Evolutionary conservation across 2,888 invertebrate species (phyloP), one percentile per base, ranked within the genome.

Genomic region (Athalia circularis): DNA sequence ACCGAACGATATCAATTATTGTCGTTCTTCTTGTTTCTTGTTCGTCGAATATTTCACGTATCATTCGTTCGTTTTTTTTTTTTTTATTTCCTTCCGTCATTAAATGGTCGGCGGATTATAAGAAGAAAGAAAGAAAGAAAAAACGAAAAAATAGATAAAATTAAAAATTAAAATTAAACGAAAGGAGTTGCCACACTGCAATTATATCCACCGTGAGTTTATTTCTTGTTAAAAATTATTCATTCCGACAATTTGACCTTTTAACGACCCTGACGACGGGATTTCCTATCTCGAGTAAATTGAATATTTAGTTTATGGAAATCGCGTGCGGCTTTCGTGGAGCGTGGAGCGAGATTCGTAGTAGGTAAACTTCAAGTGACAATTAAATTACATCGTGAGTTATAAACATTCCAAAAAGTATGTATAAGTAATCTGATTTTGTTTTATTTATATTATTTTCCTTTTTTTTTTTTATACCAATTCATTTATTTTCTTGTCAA

Each of bases 401-500:
- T 62, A 8, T 62, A 62, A 62, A 62, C 43, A 11, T 29, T 9
- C 9, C 15, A 62, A 62, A 62, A 29, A 29, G 29, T 62, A 62
- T 62, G 13, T 6, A 43, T 62, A 29, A 9, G 11, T 5, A 13
- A 13, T 3, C n/a, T 59, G 15, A 59, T 59, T 6, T 5, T 13
- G n/a, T 59, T 6, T 61, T 61, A 61, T 7, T 13, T 5, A 4
- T 61, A 8, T 13, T 62, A 13, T 62, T 13, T 8, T 43, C 29
- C 9, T 45, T 29, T 2, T 29, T 29, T 65, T 62, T 62, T 62
- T n/a, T 62, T 62, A 62, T 75, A 62, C 62, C 62, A 75, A 62
- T 75, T 62, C 75, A 75, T 61, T 62, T 74, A 13, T 47, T 74
- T 74, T 61, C 74, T 48, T 50, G 61, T 62, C 50, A 29, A 29